Base-by-base conservation (phyloP, 2,888 invertebrate genomes). In the Thera britannica region DNA sequence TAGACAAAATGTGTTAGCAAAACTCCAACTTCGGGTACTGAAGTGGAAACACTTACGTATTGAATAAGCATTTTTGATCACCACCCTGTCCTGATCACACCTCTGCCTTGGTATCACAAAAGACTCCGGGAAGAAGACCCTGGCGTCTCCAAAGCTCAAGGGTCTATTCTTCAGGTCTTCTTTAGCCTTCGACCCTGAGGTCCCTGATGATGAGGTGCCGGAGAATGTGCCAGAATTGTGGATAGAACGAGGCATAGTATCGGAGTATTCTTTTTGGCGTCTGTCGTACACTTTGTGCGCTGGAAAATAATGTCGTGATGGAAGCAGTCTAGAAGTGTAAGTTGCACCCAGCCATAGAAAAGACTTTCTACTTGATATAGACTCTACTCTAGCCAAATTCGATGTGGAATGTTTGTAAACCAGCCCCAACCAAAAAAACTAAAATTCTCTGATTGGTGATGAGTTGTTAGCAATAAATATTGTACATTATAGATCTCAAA, bases 81-180 rank as follows among this genome's bases (percentile, higher is more conserved):
- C 77, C 34, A 92, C 87, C 72, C 65, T 48, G 23, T 68, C 68
- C 44, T 68, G 68, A 36, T 92, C 92, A 8, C 90, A 82, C 73
- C 91, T 83, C 78, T 92, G 92, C 3, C 92, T 72, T 1, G 94
- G 94, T 80, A 94, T 90, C 51, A 93, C 90, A 61, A 94, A 94
- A 0, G 93, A 90, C 74, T 94, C 94, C n/a, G 94, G 94, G 66
- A 94, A 93, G 85, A 94, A 93, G 0, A 93, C 92, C 73, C 94
- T 83, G 41, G 91, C 90, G 74, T 94, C 94, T 11, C 90, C 90
- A 59, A 90, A 93, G 68, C 91, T 92, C 12, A 90, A 72, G 0
- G 93, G 91, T 58, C 93, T 79, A 77, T 82, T 87, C 78, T 83
- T 82, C 73, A 87, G 88, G 52, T 89, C 88, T 57, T 86, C 86